phyloP scores from a whole-genome alignment of 2,797 vertebrate species.

The Ataeniobius toweri region DNA sequence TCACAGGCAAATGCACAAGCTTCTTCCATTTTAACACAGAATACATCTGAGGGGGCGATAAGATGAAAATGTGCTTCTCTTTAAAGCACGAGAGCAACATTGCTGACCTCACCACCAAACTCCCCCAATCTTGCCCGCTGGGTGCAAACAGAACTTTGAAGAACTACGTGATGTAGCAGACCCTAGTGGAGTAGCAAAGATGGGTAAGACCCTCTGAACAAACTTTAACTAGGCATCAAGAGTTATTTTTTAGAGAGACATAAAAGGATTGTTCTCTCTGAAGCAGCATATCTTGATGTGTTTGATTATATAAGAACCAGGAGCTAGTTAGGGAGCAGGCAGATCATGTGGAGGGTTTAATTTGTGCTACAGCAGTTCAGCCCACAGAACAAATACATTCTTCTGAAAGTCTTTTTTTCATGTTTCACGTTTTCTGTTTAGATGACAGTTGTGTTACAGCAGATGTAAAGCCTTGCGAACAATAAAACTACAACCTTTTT shows the following conservation, averaged over 20 bases:
- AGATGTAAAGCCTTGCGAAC: too few relatives aligned
- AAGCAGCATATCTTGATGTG: not conserved
- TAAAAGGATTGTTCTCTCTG: not conserved
- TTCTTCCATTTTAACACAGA: slow-evolving; percentile 3
- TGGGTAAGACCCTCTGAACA: not conserved
- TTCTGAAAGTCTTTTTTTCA: not conserved
- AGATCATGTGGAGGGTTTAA: not conserved
- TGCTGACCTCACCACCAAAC: not conserved
- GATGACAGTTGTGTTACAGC: not conserved
- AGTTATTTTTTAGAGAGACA: not conserved
- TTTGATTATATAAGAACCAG: not conserved
- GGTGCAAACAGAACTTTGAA: not conserved
- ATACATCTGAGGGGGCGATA: not conserved
- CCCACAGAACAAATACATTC: not conserved
- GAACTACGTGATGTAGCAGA: not conserved
- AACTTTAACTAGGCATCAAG: not conserved
- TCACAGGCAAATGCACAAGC: not conserved
- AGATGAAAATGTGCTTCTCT: not conserved
- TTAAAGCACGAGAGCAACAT: not conserved
- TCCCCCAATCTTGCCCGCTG: not conserved
- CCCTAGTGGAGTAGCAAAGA: not conserved
- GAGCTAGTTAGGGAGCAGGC: not conserved
- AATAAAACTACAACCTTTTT: not conserved
- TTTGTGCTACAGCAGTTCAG: not conserved
- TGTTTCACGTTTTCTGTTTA: not conserved